Evolutionary conservation across 2,888 invertebrate genomes (phyloP), one percentile per base, ranked within the genome.

Genomic region (Calameuta filiformis): DNA sequence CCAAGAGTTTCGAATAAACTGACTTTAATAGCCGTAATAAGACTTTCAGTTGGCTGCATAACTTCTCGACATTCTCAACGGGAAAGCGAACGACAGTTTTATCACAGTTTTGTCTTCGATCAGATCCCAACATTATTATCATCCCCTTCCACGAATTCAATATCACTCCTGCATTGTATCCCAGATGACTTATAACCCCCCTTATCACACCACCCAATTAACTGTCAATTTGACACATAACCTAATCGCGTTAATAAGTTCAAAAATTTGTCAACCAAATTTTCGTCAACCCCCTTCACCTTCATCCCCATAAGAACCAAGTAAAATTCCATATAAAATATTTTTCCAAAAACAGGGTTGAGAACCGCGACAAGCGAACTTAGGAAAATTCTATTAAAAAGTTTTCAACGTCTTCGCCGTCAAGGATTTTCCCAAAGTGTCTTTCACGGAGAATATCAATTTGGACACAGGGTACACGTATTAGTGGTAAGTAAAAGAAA

Each of bases 31-130:
- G 77, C 75, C 80, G 83, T 82, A 85, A 87, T 83, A 87, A 84
- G 83, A 85, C 56, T 23, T 23, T 23, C 23, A 9, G 23, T 23
- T 23, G 56, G 23, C 56, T 56, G 2, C 56, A 23, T 9, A 23
- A 9, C 0, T 56, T 56, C 9, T 2, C 9, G 2, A 9, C 9
- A 23, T 23, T 56, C 2, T 23, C 23, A 23, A 56, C 9, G 78
- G 78, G 74, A 79, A 79, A 78, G 82, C 80, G 79, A 82, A 85
- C 85, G 83, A 82, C 83, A 86, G 83, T 80, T 89, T 89, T 89
- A 89, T 85, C 88, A 85, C 83, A 86, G 85, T 88, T 85, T 84
- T 81, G 73, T 80, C 81, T 83, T 81, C 85, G 84, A 84, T 87
- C 83, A 80, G 83, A 85, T 85, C 85, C 81, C 83, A 84, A 85